Conservation (phyloP, 2,797 vertebrate species). For the Tenualosa thibaudeaui region DNA sequence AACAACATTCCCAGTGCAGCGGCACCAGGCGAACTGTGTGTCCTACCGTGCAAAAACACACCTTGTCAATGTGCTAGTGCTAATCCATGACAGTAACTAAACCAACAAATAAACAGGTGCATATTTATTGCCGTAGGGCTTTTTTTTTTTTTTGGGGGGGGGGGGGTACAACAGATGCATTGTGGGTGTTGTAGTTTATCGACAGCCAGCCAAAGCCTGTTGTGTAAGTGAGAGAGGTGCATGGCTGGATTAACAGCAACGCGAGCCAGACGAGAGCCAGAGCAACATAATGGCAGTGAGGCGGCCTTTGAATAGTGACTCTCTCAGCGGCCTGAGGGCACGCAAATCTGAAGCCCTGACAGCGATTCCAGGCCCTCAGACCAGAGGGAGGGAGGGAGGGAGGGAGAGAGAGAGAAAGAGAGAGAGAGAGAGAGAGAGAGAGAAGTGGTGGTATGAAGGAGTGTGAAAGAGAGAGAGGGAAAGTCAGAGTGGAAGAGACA, state of each 20-base stretch:
- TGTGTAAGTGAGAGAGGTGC: background rate
- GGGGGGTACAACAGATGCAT: background rate
- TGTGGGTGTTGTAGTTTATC: background rate
- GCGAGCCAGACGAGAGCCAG: background rate
- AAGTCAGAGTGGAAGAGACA: background rate
- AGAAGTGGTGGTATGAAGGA: background rate
- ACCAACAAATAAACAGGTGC: constrained; percentile 16
- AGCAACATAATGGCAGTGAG: background rate
- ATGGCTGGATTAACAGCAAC: background rate
- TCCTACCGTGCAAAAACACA: background rate
- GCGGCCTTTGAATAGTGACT: background rate
- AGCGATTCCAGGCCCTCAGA: background rate
- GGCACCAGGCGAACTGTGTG: background rate
- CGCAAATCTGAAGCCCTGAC: background rate
- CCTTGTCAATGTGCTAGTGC: background rate
- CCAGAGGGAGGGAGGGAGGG: background rate
- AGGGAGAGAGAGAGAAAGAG: background rate
- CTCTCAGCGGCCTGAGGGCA: background rate
- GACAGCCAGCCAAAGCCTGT: background rate
- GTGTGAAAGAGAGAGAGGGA: background rate
- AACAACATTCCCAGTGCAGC: background rate
- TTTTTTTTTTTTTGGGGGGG: background rate
- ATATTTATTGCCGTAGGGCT: background rate
- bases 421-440: constrained; percentile 1
- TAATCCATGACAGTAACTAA: background rate